A percentile compares a stretch with the other conserved stretches of the same genome.
Evolutionary conservation across 2,797 vertebrate genomes (phyloP).

Genomic region (Dromococcyx pavoninus): DNA sequence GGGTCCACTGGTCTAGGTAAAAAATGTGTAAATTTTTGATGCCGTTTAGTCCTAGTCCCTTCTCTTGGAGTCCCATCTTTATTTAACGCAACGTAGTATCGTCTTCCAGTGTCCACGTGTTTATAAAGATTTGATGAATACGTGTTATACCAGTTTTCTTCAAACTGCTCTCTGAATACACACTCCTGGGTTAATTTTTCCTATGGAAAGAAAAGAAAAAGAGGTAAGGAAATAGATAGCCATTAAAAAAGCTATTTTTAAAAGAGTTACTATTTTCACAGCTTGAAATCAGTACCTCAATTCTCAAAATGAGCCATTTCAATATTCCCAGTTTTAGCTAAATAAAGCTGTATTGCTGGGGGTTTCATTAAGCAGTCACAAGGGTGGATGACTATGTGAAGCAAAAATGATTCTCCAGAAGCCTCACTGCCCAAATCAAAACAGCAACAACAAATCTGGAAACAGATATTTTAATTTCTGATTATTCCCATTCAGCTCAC

Average conservation of each 20-base stretch:
- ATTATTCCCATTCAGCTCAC: background rate
- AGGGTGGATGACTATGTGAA: background rate
- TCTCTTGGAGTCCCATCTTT: constrained; percentile 94
- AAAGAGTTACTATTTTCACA: background rate
- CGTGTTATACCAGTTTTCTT: constrained; percentile 99
- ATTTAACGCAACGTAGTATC: constrained; percentile 96
- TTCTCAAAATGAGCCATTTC: background rate
- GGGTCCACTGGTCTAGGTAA: constrained; percentile 97
- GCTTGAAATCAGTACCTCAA: background rate
- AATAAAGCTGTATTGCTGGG: background rate
- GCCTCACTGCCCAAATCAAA: background rate
- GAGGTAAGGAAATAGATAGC: constrained; percentile 11
- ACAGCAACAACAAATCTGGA: background rate
- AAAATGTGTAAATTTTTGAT: constrained; percentile 99
- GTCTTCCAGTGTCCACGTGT: constrained; percentile 90
- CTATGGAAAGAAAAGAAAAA: constrained; percentile 77
- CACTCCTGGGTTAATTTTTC: constrained; percentile 94
- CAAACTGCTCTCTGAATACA: constrained; percentile 96
- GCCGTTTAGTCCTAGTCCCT: constrained; percentile 92
- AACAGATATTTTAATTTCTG: background rate
- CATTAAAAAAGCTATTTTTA: background rate
- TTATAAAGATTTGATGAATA: constrained; percentile 97
- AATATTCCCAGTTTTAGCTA: background rate
- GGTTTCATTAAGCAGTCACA: background rate
- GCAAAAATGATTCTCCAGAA: background rate